Percentiles rank a stretch among this genome's conserved stretches.
Conservation (phyloP, 2,797 vertebrate genomes). For the Crypturellus tataupa region DNA sequence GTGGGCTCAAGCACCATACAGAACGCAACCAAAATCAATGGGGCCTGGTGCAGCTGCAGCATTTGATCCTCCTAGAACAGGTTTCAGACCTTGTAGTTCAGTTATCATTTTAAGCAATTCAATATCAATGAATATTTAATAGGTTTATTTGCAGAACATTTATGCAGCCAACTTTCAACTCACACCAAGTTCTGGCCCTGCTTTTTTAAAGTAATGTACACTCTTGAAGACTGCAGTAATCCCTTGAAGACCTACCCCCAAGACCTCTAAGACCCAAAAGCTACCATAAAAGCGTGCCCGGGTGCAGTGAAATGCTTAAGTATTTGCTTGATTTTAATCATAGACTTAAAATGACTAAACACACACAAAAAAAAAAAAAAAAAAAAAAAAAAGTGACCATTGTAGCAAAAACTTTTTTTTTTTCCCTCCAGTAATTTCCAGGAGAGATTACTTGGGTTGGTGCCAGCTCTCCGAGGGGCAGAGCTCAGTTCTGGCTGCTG, state of each 20-base stretch:
- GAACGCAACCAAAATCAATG: neutral
- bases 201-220: neutral
- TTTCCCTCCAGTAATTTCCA: neutral
- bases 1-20: neutral
- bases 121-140: neutral
- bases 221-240: no score
- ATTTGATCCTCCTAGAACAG: neutral
- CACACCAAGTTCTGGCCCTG: neutral
- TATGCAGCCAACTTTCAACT: neutral
- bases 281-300: neutral
- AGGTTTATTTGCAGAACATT: neutral
- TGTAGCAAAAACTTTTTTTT: no score
- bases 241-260: neutral
- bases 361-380: no score
- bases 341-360: neutral
- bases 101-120: neutral
- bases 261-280: neutral
- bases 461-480: no score
- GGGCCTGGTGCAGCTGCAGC: neutral
- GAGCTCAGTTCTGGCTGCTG: fast-evolving
- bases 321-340: neutral
- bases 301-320: neutral
- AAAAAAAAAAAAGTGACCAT: neutral
- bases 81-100: neutral
- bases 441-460: neutral